Evolutionary conservation across 2,797 vertebrate species (phyloP).

Genomic region (Falco concolor): DNA sequence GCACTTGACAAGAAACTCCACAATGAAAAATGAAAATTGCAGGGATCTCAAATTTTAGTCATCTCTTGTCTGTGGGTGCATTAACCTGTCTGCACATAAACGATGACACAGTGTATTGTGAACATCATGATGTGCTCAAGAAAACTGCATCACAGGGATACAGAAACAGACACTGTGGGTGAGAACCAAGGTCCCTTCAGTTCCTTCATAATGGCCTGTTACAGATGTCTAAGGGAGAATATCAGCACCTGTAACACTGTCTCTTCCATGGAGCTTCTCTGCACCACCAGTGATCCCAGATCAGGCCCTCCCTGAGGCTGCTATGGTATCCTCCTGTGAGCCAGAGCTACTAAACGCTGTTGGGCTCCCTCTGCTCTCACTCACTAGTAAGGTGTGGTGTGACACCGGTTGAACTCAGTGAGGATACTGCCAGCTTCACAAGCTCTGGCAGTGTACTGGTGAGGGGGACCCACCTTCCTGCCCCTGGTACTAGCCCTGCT

Average conservation of each 20-base stretch:
- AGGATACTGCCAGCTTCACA: not conserved
- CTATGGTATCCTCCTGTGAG: not conserved
- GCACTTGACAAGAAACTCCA: not conserved
- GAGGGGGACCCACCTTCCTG: not conserved
- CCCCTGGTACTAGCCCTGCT: not conserved
- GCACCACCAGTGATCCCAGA: not conserved
- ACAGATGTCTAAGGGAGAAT: not conserved
- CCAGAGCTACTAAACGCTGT: not conserved
- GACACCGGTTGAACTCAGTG: not conserved
- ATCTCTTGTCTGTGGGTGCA: not conserved
- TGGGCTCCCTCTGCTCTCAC: not conserved
- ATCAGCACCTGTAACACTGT: not conserved
- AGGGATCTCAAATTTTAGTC: not conserved
- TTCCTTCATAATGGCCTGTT: not conserved
- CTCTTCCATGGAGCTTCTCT: not conserved
- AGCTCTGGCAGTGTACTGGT: not conserved
- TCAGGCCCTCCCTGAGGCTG: rapidly evolving
- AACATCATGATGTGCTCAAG: not conserved
- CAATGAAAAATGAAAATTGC: not conserved
- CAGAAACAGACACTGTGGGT: not conserved
- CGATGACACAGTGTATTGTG: not conserved
- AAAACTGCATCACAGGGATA: not conserved
- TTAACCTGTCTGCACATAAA: not conserved
- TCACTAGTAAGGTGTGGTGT: not conserved
- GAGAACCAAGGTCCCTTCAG: not conserved